Base-by-base conservation (phyloP, 2,888 invertebrate genomes). In the Trissonchulus sp. region DNA sequence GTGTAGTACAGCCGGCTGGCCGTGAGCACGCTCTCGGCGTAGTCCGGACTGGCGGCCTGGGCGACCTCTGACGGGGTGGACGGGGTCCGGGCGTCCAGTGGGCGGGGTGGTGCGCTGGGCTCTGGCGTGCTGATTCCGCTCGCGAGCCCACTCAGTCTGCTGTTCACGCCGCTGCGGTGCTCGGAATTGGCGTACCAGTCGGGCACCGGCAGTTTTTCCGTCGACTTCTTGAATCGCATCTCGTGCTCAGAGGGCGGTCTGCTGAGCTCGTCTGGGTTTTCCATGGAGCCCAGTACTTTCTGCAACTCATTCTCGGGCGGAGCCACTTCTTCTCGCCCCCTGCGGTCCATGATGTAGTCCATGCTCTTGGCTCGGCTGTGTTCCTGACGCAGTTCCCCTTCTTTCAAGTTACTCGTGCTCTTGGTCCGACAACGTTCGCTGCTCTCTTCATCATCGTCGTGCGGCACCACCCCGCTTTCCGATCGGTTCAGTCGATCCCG, bases 281-380 rank as follows among this genome's bases (percentile, higher is more conserved):
- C 81, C n/a, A n/a, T n/a, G n/a, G n/a, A n/a, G 65, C 78, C 79
- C 35, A 80, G 79, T n/a, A 80, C 79, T 78, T 83, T 84, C 76
- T 82, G 81, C 30, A 84, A 80, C 72, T 84, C 80, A 74, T 84
- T 84, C 77, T 84, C 84, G 2, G 84, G 84, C 3, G 82, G 79
- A 69, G 79, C 81, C 0, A 80, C 78, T 65, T 81, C 82, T 74
- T 83, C 84, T 28, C 84, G 80, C n/a, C 78, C 77, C 75, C 82
- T 82, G 74, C 80, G 78, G 77, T 84, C 83, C 81, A 83, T 81
- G 68, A 84, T 76, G 76, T 83, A 84, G 75, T 84, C 84, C 23
- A 83, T 83, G 36, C 80, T 80, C 74, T 82, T 82, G 69, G 83
- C 82, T 35, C 84, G 78, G n/a, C 75, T 77, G 74, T 83, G 83